A percentile compares a stretch with the other conserved stretches of the same genome.
These are phyloP conservation scores for Drosophila suzukii DNA, from an alignment of 1,140 invertebrate species.

Conservation along the genomic window DNA sequence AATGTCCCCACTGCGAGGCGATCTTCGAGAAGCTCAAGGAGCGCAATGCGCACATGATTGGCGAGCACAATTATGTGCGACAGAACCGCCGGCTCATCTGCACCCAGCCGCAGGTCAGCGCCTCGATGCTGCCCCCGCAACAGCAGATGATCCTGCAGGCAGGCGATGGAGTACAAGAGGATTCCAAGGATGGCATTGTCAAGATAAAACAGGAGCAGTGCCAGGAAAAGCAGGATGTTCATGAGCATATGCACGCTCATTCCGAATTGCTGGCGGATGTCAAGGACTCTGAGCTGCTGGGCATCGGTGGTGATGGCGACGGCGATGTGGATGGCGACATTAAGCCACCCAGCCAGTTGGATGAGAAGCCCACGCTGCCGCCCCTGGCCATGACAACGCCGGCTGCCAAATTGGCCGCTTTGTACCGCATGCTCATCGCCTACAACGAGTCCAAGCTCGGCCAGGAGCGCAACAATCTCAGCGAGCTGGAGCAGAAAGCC, in stretches of 20 bases:
- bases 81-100: slow-evolving; percentile 80
- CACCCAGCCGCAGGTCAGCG: slow-evolving; percentile 45
- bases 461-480: slow-evolving; percentile 73
- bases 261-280: slow-evolving; percentile 60
- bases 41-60: slow-evolving; percentile 80
- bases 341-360: slow-evolving; percentile 59
- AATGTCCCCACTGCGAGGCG: slow-evolving; percentile 73
- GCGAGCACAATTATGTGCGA: slow-evolving; percentile 77
- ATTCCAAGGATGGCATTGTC: slow-evolving; percentile 76
- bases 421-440: slow-evolving; percentile 78
- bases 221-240: slow-evolving; percentile 52
- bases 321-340: slow-evolving; percentile 44
- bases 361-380: slow-evolving; percentile 53
- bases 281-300: slow-evolving; percentile 58
- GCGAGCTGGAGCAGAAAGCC: slow-evolving; percentile 73
- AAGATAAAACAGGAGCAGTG: slow-evolving; percentile 80
- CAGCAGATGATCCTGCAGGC: slow-evolving; percentile 33
- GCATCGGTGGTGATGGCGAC: slow-evolving; percentile 32
- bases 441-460: slow-evolving; percentile 80
- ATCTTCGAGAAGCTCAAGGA: slow-evolving; percentile 77
- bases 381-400: slow-evolving; percentile 71
- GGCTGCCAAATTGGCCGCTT: slow-evolving; percentile 70
- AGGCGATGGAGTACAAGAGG: slow-evolving; percentile 47
- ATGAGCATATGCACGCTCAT: slow-evolving; percentile 44
- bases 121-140: slow-evolving; percentile 30